phyloP scores from a whole-genome alignment of 2,888 invertebrate genomes.

The Heliconius ethilla region DNA sequence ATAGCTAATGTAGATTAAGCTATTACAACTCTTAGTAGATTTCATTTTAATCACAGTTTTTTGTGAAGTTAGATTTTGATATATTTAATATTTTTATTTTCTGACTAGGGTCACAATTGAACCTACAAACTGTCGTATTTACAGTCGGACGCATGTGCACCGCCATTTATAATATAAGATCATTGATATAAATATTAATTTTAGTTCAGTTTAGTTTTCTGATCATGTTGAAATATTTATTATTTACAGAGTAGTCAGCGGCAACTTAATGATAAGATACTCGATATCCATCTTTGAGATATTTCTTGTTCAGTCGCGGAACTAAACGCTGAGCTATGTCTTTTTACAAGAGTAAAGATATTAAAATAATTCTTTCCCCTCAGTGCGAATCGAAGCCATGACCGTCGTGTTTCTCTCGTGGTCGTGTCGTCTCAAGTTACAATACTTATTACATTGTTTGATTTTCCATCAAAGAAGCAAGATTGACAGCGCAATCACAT shows the following conservation, averaged over 20 bases:
- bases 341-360: background rate
- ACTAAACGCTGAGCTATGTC: background rate
- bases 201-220: too few species aligned
- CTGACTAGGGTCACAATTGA: background rate
- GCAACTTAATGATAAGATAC: too few species aligned
- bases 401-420: background rate
- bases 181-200: too few species aligned
- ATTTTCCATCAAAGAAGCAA: slow-evolving; percentile 24
- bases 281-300: too few species aligned
- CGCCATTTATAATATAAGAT: too few species aligned
- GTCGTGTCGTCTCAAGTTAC: too few species aligned
- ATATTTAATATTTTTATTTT: background rate
- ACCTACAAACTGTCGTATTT: too few species aligned
- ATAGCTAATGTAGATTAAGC: slow-evolving; percentile 30
- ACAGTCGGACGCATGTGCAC: too few species aligned
- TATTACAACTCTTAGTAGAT: background rate
- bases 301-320: background rate
- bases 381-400: background rate
- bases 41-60: background rate
- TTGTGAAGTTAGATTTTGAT: background rate
- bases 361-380: background rate
- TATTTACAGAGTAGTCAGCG: too few species aligned
- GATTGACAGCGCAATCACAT: slow-evolving; percentile 40
- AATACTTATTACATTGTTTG: slow-evolving; percentile 2
- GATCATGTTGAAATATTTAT: too few species aligned